phyloP scores from a whole-genome alignment of 2,113 vertebrate species.

The Solea senegalensis region DNA sequence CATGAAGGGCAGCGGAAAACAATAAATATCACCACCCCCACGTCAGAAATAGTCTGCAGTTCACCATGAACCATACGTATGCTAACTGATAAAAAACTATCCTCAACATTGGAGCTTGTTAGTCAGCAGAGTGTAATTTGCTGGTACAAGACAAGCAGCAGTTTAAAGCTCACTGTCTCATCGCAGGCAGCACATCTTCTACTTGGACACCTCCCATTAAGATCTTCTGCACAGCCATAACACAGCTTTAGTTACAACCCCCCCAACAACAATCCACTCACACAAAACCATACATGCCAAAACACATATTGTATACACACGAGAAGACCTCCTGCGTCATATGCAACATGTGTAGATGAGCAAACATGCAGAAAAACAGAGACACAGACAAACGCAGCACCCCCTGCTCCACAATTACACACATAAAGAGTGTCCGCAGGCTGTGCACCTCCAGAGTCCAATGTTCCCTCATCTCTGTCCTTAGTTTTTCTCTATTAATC shows the following conservation, averaged over 20 bases:
- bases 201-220: constrained; percentile 55
- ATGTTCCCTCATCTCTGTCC: constrained; percentile 45
- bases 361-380: not conserved
- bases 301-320: not conserved
- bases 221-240: constrained; percentile 29
- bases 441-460: constrained; percentile 28
- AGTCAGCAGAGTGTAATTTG: constrained; percentile 46
- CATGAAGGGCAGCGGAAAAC: not conserved
- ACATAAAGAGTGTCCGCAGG: constrained; percentile 6
- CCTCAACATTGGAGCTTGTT: constrained; percentile 52
- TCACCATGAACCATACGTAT: no score
- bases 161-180: constrained; percentile 44
- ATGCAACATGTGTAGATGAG: not conserved
- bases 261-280: constrained; percentile 14
- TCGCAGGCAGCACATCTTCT: constrained; percentile 42
- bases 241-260: constrained; percentile 46
- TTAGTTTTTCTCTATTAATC: constrained; percentile 69
- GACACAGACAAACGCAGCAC: not conserved
- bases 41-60: no score
- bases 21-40: constrained; percentile 6
- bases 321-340: not conserved
- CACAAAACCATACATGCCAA: not conserved
- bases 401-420: not conserved
- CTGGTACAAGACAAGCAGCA: constrained; percentile 34
- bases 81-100: not conserved